These are phyloP conservation scores for Batillaria attramentaria DNA, from an alignment of 1,140 invertebrate genomes.

Conservation along the genomic window DNA sequence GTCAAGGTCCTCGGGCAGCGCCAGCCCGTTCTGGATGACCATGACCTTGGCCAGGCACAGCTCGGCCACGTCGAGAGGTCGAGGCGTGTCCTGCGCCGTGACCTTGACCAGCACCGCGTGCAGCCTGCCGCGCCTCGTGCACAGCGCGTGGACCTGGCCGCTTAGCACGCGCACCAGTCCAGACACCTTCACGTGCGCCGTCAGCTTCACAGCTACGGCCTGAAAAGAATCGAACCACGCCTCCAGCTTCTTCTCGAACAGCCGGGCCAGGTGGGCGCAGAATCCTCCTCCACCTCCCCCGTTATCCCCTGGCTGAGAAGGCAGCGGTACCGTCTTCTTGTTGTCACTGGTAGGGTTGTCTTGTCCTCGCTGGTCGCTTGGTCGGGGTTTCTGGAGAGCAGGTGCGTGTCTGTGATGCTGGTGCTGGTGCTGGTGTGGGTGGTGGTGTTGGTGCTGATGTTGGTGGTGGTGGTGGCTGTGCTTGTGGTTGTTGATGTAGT, in stretches of 20 bases:
- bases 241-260: conserved; percentile 61
- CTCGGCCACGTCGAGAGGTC: conserved; percentile 62
- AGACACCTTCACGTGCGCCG: conserved; percentile 64
- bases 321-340: neutral
- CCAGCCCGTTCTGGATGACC: conserved; percentile 62
- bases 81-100: conserved; percentile 59
- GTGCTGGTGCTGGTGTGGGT: neutral
- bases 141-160: conserved; percentile 59
- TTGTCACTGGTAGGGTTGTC: neutral
- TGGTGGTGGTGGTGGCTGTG: conserved; percentile 19
- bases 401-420: too few relatives aligned
- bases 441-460: neutral
- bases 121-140: conserved; percentile 49
- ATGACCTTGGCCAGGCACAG: conserved; percentile 60
- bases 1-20: conserved; percentile 49
- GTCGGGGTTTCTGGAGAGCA: too few relatives aligned
- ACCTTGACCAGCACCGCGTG: conserved; percentile 59
- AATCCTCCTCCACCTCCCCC: conserved; percentile 34
- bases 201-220: conserved; percentile 57
- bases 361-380: neutral
- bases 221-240: conserved; percentile 61
- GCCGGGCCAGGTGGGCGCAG: conserved; percentile 54
- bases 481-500: conserved; percentile 20
- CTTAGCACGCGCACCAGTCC: conserved; percentile 59
- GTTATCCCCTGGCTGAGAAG: neutral